Evolutionary conservation across 35 echinoderm and acorn worm genomes (phyloP), one percentile per base, ranked within the genome.

Genomic region (Nesometra sesokonis): DNA sequence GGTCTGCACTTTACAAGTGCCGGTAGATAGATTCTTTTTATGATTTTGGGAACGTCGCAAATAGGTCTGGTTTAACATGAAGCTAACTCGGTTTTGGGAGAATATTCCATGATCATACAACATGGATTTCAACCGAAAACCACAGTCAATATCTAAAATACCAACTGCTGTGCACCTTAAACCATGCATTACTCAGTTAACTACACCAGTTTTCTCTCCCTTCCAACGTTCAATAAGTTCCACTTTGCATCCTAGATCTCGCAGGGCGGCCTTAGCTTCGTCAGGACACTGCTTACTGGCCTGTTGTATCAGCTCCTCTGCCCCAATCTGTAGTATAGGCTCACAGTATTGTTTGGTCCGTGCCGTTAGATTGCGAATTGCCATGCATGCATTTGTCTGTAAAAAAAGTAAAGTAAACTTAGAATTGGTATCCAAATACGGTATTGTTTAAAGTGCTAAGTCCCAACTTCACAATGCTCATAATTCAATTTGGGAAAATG

Each of bases 151-250:
- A 8, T 33, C 4, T 78, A 9, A 5, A 78, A 8, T 4, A 27
- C 77, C 77, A 8, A 32, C 31, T 17, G 5, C 13, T 11, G 1
- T 32, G 5, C 32, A 17, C 79, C 27, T 0, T 43, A 3, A 78
- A 78, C 9, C 5, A 30, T 33, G 32, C 77, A 78, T 30, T 30
- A 3, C 31, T 67, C 21, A 67, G 2, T 67, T 11, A 17, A 67
- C 52, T 19, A 67, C 52, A 19, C 52, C 52, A 79, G 79, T 88
- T 77, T 94, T 98, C 87, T 98, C 95, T 81, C 95, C 95, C 47
- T 98, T 98, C 95, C 95, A 98, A 17, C 94, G 90, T 84, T 94
- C 92, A 78, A 86, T 88, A n/a, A 98, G 88, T 46, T 98, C 92
- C 46, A 98, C 95, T 31, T 94, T 37, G 33, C 93, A 91, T 13